A percentile compares a stretch with the other conserved stretches of the same genome.
Evolutionary conservation across 2,113 vertebrate species (phyloP).

Genomic region (Polyodon spathula): DNA sequence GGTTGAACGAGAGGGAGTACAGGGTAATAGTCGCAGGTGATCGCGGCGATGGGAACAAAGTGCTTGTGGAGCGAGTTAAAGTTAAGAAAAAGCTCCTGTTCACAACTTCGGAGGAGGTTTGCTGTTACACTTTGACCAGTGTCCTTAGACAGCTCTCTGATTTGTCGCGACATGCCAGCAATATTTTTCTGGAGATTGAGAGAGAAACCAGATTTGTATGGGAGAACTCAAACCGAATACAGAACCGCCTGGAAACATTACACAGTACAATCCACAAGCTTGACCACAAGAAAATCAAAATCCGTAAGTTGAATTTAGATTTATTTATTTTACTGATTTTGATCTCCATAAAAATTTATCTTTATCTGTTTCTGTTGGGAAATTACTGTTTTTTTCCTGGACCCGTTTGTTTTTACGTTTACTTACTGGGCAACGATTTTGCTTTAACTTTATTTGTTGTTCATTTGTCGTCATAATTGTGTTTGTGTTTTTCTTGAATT

Average conservation of each 20-base stretch:
- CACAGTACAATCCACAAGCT: slow-evolving; percentile 50
- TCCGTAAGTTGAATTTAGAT: slow-evolving; percentile 67
- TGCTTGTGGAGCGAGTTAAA: slow-evolving; percentile 31
- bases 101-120: slow-evolving; percentile 74
- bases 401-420: too few relatives aligned
- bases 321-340: not conserved
- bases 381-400: not conserved
- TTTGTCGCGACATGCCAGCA: slow-evolving; percentile 76
- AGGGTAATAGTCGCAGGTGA: slow-evolving; percentile 15
- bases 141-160: slow-evolving; percentile 83
- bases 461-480: too few relatives aligned
- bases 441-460: too few relatives aligned
- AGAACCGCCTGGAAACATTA: slow-evolving; percentile 64
- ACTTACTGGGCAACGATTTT: too few relatives aligned
- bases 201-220: slow-evolving; percentile 65
- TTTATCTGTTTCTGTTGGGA: not conserved
- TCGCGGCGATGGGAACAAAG: slow-evolving; percentile 25
- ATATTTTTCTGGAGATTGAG: slow-evolving; percentile 83
- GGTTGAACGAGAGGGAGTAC: slow-evolving; percentile 42
- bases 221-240: slow-evolving; percentile 64
- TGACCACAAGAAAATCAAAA: slow-evolving; percentile 71
- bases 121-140: slow-evolving; percentile 62
- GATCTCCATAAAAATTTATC: too few relatives aligned
- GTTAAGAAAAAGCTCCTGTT: slow-evolving; percentile 47
- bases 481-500: too few relatives aligned